phyloP scores from a whole-genome alignment of 2,888 invertebrate genomes.

The Andrena trimmerana region DNA sequence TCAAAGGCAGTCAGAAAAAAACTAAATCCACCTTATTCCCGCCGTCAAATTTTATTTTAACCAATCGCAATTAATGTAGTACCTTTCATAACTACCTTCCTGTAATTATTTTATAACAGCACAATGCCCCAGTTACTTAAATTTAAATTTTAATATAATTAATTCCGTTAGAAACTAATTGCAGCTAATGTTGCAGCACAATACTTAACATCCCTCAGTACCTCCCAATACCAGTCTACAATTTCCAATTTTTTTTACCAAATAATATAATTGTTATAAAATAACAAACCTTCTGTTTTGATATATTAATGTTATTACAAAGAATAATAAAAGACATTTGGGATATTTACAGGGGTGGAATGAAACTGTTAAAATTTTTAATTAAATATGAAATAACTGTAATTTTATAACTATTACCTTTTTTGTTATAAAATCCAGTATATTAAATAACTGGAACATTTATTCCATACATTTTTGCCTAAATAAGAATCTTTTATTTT shows the following conservation, averaged over 20 bases:
- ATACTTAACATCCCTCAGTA: neutral
- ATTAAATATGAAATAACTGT: no score
- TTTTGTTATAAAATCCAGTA: no score
- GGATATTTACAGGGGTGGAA: no score
- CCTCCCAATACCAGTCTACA: neutral
- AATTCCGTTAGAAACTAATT: neutral
- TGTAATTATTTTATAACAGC: neutral
- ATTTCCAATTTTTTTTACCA: neutral
- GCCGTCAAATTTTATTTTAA: neutral
- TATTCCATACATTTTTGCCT: no score
- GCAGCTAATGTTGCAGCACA: neutral
- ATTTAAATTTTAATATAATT: neutral
- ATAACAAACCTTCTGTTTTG: no score
- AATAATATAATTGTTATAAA: no score
- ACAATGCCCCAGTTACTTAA: neutral
- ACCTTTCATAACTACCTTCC: neutral
- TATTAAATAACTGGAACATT: no score
- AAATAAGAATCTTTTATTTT: no score
- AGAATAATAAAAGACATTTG: no score
- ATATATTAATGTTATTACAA: no score
- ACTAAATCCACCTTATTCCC: neutral
- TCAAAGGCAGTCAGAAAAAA: neutral
- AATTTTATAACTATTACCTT: no score
- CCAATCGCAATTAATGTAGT: neutral
- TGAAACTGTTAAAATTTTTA: no score